phyloP scores from a whole-genome alignment of 1,140 invertebrate species.

The fruit fly (Drosophila melanogaster) region Release_6_plus_ISO1_MT NT_033777.3:31700501-31701000 shows the following conservation, averaged over 20 bases:
- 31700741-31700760: slow-evolving; percentile 40
- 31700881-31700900: background rate
- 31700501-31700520: slow-evolving; percentile 1
- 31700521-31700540: slow-evolving; percentile 51
- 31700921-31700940: slow-evolving; percentile 15
- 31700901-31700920: slow-evolving; percentile 44
- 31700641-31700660: slow-evolving; percentile 76
- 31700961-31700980: slow-evolving; percentile 72
- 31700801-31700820: slow-evolving; percentile 81
- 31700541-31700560: slow-evolving; percentile 78
- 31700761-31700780: slow-evolving; percentile 71
- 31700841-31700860: slow-evolving; percentile 64
- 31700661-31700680: slow-evolving; percentile 62
- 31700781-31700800: slow-evolving; percentile 71
- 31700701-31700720: slow-evolving; percentile 54
- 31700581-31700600: slow-evolving; percentile 68
- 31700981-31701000: slow-evolving; percentile 58
- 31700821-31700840: slow-evolving; percentile 77
- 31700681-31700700: slow-evolving; percentile 72
- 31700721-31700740: slow-evolving; percentile 56
- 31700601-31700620: slow-evolving; percentile 45
- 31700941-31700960: slow-evolving; percentile 48
- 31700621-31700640: slow-evolving; percentile 68
- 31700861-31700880: slow-evolving; percentile 4
- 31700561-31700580: slow-evolving; percentile 77